These are phyloP conservation scores for Ormyrus labotus DNA, from an alignment of 2,888 invertebrate species.

Conservation along the genomic window DNA sequence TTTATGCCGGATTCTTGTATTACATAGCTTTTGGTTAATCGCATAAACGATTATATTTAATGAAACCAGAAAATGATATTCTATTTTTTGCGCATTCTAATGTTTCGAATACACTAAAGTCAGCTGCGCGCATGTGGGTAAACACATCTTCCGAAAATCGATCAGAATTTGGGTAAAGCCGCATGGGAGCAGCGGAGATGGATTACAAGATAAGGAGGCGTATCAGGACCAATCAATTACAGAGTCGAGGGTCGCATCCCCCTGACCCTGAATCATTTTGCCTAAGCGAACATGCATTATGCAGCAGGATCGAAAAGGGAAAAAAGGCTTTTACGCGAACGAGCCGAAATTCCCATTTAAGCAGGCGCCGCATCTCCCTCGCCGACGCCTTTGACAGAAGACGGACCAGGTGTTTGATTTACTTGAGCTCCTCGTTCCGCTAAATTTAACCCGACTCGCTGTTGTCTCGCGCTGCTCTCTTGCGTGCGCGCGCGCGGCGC, in stretches of 20 bases:
- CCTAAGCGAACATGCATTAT: slow-evolving; percentile 37
- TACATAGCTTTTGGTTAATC: no score
- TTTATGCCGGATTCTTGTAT: no score
- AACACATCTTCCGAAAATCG: slow-evolving; percentile 25
- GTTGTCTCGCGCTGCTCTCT: not conserved
- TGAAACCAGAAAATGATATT: no score
- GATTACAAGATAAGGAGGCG: slow-evolving; percentile 74
- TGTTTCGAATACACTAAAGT: no score
- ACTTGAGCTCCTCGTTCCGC: slow-evolving; percentile 1
- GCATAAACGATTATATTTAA: no score
- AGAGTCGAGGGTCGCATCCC: slow-evolving; percentile 66
- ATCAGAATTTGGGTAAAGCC: slow-evolving; percentile 59
- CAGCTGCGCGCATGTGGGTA: no score
- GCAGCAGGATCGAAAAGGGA: not conserved
- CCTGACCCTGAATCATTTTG: slow-evolving; percentile 41
- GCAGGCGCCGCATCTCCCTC: not conserved
- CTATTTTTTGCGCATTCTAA: no score
- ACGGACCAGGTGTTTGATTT: slow-evolving; percentile 1
- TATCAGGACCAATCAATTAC: slow-evolving; percentile 74
- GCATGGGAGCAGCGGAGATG: slow-evolving; percentile 66
- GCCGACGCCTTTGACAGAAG: not conserved
- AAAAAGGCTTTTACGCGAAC: slow-evolving; percentile 22
- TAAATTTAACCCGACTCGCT: slow-evolving; percentile 16
- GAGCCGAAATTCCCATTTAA: slow-evolving; percentile 15
- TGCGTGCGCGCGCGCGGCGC: not conserved